phyloP scores from a whole-genome alignment of 2,113 vertebrate species.

The Eretmochelys imbricata region DNA sequence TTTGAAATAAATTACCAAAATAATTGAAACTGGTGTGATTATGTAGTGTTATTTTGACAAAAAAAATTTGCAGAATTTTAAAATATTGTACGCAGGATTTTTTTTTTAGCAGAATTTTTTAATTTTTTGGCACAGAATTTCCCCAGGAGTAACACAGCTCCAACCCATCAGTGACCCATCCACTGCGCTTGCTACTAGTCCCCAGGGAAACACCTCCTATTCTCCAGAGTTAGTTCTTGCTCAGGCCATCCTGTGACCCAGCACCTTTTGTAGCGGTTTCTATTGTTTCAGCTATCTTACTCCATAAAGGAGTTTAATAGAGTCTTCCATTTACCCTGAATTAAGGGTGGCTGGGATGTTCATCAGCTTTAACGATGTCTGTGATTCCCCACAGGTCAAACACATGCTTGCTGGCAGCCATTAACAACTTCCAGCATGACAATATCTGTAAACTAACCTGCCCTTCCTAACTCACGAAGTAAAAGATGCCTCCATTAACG shows the following conservation, averaged over 20 bases:
- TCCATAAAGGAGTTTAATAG: background rate
- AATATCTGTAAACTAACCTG: background rate
- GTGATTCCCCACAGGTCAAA: background rate
- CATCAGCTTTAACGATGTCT: background rate
- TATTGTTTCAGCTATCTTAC: background rate
- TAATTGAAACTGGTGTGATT: too few relatives aligned
- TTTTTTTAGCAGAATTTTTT: too few relatives aligned
- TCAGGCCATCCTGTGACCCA: background rate
- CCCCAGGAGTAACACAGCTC: background rate
- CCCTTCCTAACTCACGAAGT: background rate
- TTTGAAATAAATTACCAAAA: too few relatives aligned
- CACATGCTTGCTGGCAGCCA: background rate
- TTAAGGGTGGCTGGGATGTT: background rate
- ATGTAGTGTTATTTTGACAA: too few relatives aligned
- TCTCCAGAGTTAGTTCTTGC: background rate
- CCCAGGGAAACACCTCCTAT: background rate
- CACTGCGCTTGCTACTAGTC: background rate
- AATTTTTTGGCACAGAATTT: too few relatives aligned
- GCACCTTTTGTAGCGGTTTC: background rate
- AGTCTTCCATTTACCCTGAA: background rate
- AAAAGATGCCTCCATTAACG: background rate
- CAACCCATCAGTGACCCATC: background rate
- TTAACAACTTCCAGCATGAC: background rate
- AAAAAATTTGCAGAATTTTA: too few relatives aligned
- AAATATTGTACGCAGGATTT: too few relatives aligned